Evolutionary conservation across 2,888 invertebrate genomes (phyloP), one percentile per base, ranked within the genome.

Genomic region (Agrenia bidenticulata): DNA sequence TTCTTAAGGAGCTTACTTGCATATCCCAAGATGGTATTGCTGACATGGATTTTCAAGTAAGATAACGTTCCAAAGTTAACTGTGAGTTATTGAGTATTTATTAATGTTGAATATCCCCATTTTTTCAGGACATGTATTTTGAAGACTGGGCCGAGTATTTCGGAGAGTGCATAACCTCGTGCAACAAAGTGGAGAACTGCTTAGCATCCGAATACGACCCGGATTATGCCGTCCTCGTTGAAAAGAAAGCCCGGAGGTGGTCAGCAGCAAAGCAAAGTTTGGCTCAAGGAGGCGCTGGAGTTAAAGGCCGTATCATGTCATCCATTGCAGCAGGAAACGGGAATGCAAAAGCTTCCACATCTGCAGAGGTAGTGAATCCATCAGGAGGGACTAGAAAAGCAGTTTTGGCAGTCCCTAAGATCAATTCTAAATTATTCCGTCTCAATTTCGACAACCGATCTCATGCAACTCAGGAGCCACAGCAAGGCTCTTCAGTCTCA

Each of bases 1-100:
- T 69, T 42, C 64, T 69, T 37, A 73, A 75, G 1, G 90, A 90
- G 80, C 83, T 91, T 70, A 90, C 90, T 15, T 90, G 90, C 80
- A 90, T 90, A 79, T 90, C 89, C 53, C 91, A 91, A 80, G 91
- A 91, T 78, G 90, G 90, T 27, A 89, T 90, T 61, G 87, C 89
- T 0, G 90, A 90, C 77, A 87, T 90, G 83, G 90, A 90, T 80
- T 83, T 90, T 54, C 90, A 90, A 19, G 90, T 90, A 77, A 89
- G 2, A 2, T n/a, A n/a, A n/a, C n/a, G n/a, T n/a, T n/a, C n/a
- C n/a, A n/a, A n/a, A n/a, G n/a, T n/a, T n/a, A n/a, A n/a, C n/a
- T n/a, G n/a, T n/a, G n/a, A n/a, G n/a, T n/a, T n/a, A n/a, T n/a
- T n/a, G n/a, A n/a, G n/a, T n/a, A n/a, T n/a, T n/a, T n/a, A n/a